Evolutionary conservation across 2,888 invertebrate species (phyloP).

Genomic region (Sepioteuthis lessoniana): DNA sequence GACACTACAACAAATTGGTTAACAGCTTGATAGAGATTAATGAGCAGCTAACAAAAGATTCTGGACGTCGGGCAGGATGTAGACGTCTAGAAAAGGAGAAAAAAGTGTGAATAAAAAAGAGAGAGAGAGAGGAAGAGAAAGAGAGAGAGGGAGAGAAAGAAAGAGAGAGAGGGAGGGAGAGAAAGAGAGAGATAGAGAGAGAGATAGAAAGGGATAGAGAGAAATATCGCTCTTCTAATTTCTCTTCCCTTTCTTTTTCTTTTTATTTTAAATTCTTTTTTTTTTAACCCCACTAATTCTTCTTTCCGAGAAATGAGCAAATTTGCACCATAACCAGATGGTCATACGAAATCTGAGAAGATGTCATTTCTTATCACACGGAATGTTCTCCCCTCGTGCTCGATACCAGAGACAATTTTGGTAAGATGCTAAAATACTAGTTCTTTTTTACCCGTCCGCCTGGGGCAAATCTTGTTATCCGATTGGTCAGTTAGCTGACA

Average conservation of each 20-base stretch:
- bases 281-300: too few species aligned
- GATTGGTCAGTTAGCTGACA: not conserved
- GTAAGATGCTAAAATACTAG: not conserved
- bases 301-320: not conserved
- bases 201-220: not conserved
- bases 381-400: not conserved
- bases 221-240: too few species aligned
- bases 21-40: conserved; percentile 21
- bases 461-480: not conserved
- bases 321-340: not conserved
- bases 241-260: too few species aligned
- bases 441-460: not conserved
- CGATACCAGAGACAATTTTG: not conserved
- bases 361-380: not conserved
- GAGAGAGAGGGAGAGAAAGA: not conserved
- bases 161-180: not conserved
- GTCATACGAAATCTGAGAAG: not conserved
- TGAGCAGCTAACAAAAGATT: conserved; percentile 33
- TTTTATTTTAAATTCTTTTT: too few species aligned
- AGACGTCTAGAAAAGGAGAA: not conserved
- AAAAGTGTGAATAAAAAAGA: not conserved
- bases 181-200: not conserved
- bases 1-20: not conserved
- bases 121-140: not conserved
- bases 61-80: not conserved